Evolutionary conservation across 2,113 vertebrate genomes (phyloP).

Genomic region (Cepphus grylle): DNA sequence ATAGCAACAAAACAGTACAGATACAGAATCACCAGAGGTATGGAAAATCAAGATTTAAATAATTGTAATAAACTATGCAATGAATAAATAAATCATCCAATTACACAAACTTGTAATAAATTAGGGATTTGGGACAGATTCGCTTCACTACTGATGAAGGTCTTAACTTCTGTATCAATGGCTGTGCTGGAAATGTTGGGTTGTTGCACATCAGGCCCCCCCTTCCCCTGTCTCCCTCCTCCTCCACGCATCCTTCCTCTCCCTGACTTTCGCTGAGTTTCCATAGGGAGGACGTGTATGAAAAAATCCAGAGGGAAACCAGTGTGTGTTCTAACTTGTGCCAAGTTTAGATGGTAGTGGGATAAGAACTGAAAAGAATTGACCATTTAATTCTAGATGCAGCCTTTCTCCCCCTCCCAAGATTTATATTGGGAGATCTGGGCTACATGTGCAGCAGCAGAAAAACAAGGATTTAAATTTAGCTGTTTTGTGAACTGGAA

Average conservation of each 20-base stretch:
- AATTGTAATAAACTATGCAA: neutral
- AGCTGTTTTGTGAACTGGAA: neutral
- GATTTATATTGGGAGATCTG: neutral
- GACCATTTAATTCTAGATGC: neutral
- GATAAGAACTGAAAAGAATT: neutral
- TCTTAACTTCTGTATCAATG: neutral
- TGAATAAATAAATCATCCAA: neutral
- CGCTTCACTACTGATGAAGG: neutral
- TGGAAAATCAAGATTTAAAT: neutral
- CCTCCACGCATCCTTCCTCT: neutral
- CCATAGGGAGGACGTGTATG: neutral
- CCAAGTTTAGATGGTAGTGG: neutral
- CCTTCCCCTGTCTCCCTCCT: neutral
- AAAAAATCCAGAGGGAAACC: neutral
- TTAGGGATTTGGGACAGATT: neutral
- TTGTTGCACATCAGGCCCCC: neutral
- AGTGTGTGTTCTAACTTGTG: neutral
- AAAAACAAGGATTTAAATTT: neutral
- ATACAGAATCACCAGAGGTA: neutral
- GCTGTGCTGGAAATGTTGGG: neutral
- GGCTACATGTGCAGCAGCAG: neutral
- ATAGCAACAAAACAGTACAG: neutral
- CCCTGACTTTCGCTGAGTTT: neutral
- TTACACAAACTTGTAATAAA: neutral
- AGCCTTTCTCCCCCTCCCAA: neutral